A percentile compares a stretch with the other conserved stretches of the same genome.
phyloP scores from a whole-genome alignment of 2,888 invertebrate genomes.

The Hyles lineata region DNA sequence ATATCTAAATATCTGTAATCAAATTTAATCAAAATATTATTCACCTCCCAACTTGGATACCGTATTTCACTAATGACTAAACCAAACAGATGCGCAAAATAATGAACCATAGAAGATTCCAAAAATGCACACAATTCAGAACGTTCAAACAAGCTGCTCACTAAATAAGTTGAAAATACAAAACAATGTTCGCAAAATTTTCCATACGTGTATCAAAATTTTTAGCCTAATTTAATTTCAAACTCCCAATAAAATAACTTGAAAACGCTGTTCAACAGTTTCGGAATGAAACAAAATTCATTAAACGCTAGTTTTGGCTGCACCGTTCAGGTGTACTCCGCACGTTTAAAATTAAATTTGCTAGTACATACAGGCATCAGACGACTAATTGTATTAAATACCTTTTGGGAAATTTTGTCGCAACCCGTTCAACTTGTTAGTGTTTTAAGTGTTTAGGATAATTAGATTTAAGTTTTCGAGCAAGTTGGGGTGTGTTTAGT shows the following conservation, averaged over 20 bases:
- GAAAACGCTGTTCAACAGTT: constrained; percentile 4
- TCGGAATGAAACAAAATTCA: constrained; percentile 44
- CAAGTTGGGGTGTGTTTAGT: too few species aligned
- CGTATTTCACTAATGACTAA: too few species aligned
- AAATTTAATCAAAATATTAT: too few species aligned
- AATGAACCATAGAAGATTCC: too few species aligned
- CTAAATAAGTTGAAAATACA: neutral
- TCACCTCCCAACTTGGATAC: too few species aligned
- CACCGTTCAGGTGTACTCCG: constrained; percentile 35
- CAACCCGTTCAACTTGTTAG: neutral
- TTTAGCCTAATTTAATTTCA: constrained; percentile 14
- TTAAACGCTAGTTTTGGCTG: constrained; percentile 38
- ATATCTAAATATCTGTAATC: too few species aligned
- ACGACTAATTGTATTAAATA: constrained; percentile 24
- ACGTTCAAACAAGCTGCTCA: neutral
- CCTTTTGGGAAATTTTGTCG: constrained; percentile 7
- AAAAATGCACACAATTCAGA: too few species aligned
- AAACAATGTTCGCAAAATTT: neutral
- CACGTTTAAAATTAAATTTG: constrained; percentile 39
- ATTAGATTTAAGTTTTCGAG: neutral
- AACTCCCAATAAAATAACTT: constrained; percentile 24
- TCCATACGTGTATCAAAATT: constrained; percentile 13
- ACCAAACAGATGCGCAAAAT: too few species aligned
- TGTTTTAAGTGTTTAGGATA: neutral
- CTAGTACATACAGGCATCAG: constrained; percentile 33